Percentiles rank a stretch among this genome's conserved stretches.
Conservation (phyloP, 2,888 invertebrate genomes). For the Cosmia trapezina region DNA sequence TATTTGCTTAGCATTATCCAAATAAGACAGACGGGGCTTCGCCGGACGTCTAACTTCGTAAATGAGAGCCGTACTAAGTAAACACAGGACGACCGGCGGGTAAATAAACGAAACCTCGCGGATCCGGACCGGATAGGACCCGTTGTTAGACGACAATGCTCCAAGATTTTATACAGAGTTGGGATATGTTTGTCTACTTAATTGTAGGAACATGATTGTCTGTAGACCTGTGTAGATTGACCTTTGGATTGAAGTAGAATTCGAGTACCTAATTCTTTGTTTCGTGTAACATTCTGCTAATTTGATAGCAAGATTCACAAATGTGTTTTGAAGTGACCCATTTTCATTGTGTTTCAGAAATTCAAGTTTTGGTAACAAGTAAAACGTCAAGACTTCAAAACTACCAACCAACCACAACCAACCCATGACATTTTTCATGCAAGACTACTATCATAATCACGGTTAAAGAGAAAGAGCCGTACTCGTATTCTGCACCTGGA, state of each 20-base stretch:
- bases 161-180: constrained; percentile 51
- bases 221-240: not conserved
- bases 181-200: constrained; percentile 47
- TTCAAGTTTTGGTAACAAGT: not conserved
- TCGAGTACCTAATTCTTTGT: not conserved
- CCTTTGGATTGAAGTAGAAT: not conserved
- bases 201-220: constrained; percentile 34
- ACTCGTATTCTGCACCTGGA: not conserved
- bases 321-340: not conserved
- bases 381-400: not conserved
- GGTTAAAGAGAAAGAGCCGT: not conserved
- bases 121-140: constrained; percentile 58
- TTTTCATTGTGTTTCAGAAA: not conserved
- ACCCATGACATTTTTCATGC: not conserved
- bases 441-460: not conserved
- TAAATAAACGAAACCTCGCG: constrained; percentile 74
- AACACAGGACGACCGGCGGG: constrained; percentile 75
- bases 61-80: constrained; percentile 84
- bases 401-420: too few species aligned
- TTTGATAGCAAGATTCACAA: not conserved
- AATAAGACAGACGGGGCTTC: constrained; percentile 81
- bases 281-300: not conserved
- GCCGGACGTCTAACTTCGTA: constrained; percentile 83
- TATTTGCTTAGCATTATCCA: constrained; percentile 85
- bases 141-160: constrained; percentile 51